Percentiles rank a stretch among this genome's conserved stretches.
phyloP scores from a whole-genome alignment of 2,113 vertebrate species.

The Jacana jacana region DNA sequence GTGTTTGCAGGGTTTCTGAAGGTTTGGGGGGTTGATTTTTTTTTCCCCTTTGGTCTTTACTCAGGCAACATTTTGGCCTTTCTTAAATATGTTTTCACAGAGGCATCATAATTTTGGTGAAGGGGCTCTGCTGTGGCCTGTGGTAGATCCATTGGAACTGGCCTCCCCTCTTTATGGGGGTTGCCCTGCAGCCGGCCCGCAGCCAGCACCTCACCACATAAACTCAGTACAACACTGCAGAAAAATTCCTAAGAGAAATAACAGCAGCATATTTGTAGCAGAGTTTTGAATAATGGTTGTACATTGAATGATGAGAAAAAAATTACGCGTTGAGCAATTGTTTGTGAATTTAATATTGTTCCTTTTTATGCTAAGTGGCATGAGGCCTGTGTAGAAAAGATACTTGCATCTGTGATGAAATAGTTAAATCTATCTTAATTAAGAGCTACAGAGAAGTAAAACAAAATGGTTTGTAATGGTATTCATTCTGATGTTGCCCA shows the following conservation, averaged over 20 bases:
- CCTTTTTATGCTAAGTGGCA: not conserved
- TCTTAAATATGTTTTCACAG: not conserved
- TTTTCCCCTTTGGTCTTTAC: not conserved
- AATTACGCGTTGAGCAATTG: not conserved
- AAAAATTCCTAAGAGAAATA: not conserved
- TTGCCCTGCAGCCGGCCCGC: accelerated
- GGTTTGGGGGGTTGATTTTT: not conserved
- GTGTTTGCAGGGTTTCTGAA: not conserved
- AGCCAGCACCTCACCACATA: accelerated
- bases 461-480: not conserved
- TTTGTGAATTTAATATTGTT: not conserved
- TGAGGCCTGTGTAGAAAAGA: not conserved
- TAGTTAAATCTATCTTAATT: not conserved
- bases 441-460: not conserved
- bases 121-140: not conserved
- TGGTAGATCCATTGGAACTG: accelerated
- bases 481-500: not conserved
- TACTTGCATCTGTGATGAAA: not conserved
- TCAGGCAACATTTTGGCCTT: not conserved
- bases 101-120: accelerated
- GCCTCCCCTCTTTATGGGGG: not conserved
- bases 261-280: not conserved
- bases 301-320: not conserved
- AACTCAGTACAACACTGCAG: not conserved
- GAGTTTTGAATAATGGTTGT: not conserved